A percentile compares a stretch with the other conserved stretches of the same genome.
Evolutionary conservation across 2,113 vertebrate species (phyloP).

Genomic region (Bostrychus sinensis): DNA sequence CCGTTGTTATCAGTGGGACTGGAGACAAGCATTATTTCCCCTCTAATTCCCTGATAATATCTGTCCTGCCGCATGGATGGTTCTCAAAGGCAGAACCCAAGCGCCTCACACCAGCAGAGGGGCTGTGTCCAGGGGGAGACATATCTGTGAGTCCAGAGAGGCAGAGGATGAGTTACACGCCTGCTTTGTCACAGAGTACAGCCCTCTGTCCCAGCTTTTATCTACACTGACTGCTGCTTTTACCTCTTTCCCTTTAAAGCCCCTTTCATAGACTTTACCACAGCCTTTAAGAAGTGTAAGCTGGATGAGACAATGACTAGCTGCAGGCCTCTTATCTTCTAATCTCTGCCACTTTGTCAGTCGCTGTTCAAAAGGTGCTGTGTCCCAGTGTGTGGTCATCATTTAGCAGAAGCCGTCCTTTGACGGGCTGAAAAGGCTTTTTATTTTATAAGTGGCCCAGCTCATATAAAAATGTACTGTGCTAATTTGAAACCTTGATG

Average conservation of each 20-base stretch:
- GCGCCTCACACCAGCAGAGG: slow-evolving; percentile 65
- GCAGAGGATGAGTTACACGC: slow-evolving; percentile 73
- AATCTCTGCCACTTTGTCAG: slow-evolving; percentile 46
- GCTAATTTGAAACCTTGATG: background rate
- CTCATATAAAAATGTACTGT: no score
- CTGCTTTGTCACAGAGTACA: no score
- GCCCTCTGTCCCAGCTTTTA: slow-evolving; percentile 67
- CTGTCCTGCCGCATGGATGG: slow-evolving; percentile 78
- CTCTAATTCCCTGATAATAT: slow-evolving; percentile 80
- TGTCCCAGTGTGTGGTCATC: slow-evolving; percentile 17
- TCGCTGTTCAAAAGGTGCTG: slow-evolving; percentile 7
- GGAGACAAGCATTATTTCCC: slow-evolving; percentile 77
- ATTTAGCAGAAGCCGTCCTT: slow-evolving; percentile 30
- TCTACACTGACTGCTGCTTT: slow-evolving; percentile 40
- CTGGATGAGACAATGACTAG: slow-evolving; percentile 36
- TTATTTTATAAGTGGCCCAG: background rate
- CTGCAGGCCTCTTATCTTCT: slow-evolving; percentile 45
- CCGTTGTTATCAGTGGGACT: slow-evolving; percentile 70
- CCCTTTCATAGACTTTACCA: slow-evolving; percentile 53
- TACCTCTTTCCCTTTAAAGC: slow-evolving; percentile 29
- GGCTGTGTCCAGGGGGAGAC: slow-evolving; percentile 50
- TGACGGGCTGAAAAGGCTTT: background rate
- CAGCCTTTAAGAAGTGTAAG: slow-evolving; percentile 42
- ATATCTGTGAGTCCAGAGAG: slow-evolving; percentile 50
- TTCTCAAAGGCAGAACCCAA: slow-evolving; percentile 72